Percentiles rank a stretch among this genome's conserved stretches.
Conservation (phyloP, 2,888 invertebrate species). For the Drosophila sordidula region DNA sequence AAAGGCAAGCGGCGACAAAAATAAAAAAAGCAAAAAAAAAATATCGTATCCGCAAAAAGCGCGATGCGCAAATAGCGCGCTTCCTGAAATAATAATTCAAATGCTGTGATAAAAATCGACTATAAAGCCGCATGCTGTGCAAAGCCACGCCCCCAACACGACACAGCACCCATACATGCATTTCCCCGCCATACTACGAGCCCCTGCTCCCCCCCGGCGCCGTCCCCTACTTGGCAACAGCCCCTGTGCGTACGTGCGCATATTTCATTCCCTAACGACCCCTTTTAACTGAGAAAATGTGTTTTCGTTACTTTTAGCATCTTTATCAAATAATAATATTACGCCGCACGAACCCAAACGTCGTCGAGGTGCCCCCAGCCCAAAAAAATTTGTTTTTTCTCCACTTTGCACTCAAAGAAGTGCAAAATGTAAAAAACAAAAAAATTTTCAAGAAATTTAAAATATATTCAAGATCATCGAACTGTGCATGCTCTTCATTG, state of each 20-base stretch:
- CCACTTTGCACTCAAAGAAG: conserved; percentile 74
- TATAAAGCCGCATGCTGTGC: conserved; percentile 74
- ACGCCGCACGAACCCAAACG: conserved; percentile 77
- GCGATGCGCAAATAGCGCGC: conserved; percentile 83
- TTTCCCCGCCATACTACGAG: conserved; percentile 23
- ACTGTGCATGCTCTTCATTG: conserved; percentile 20
- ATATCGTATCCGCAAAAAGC: conserved; percentile 77
- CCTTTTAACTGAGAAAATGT: conserved; percentile 84
- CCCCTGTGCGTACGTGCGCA: conserved; percentile 82
- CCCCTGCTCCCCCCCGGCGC: neutral
- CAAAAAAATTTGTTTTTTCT: conserved; percentile 59
- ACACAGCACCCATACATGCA: conserved; percentile 51
- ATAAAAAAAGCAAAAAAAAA: conserved; percentile 25
- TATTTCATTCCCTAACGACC: conserved; percentile 84
- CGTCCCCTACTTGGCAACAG: conserved; percentile 45
- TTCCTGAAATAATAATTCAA: conserved; percentile 84
- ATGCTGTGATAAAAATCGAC: conserved; percentile 82
- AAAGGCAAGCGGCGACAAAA: conserved; percentile 55
- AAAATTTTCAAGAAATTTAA: conserved; percentile 57
- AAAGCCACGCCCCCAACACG: conserved; percentile 53
- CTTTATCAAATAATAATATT: conserved; percentile 84
- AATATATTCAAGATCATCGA: conserved; percentile 15
- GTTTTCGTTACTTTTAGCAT: conserved; percentile 84
- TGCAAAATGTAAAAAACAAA: conserved; percentile 65
- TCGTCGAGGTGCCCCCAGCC: conserved; percentile 64